These are phyloP conservation scores for Pocillopora grandis DNA, from an alignment of 92 coral and sea anemone species.

Conservation along the genomic window DNA sequence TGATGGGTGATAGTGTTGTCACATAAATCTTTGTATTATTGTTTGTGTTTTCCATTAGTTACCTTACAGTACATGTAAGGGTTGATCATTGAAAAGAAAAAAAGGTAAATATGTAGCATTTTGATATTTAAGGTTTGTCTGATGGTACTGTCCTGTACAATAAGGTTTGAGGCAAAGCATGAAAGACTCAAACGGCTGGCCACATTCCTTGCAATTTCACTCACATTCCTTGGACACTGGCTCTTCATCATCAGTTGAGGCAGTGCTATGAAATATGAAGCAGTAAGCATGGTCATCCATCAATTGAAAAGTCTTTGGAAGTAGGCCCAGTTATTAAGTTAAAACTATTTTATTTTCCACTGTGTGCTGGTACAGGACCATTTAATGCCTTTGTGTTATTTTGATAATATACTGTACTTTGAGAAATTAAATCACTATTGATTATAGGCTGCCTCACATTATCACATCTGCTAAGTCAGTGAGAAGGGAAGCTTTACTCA, in stretches of 20 bases:
- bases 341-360: not conserved
- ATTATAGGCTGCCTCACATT: too few species aligned
- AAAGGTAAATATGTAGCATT: slow-evolving; percentile 16
- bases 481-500: too few species aligned
- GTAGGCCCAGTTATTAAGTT: slow-evolving; percentile 54
- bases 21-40: not conserved
- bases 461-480: too few species aligned
- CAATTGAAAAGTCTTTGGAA: slow-evolving; percentile 54
- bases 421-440: too few species aligned
- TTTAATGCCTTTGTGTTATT: too few species aligned
- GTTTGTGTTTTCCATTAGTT: not conserved
- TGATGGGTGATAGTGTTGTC: not conserved
- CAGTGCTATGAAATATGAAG: slow-evolving; percentile 61
- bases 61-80: not conserved
- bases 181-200: slow-evolving; percentile 1
- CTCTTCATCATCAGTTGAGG: slow-evolving; percentile 43
- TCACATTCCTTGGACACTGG: slow-evolving; percentile 60
- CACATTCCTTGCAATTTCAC: slow-evolving; percentile 45
- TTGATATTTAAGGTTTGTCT: too few species aligned
- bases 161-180: too few species aligned
- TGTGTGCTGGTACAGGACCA: not conserved
- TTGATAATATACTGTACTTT: too few species aligned
- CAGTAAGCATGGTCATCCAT: slow-evolving; percentile 42
- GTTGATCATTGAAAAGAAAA: slow-evolving; percentile 7
- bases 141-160: too few species aligned